These are phyloP conservation scores for Drosophila emarginata DNA, from an alignment of 2,888 invertebrate genomes.

Conservation along the genomic window DNA sequence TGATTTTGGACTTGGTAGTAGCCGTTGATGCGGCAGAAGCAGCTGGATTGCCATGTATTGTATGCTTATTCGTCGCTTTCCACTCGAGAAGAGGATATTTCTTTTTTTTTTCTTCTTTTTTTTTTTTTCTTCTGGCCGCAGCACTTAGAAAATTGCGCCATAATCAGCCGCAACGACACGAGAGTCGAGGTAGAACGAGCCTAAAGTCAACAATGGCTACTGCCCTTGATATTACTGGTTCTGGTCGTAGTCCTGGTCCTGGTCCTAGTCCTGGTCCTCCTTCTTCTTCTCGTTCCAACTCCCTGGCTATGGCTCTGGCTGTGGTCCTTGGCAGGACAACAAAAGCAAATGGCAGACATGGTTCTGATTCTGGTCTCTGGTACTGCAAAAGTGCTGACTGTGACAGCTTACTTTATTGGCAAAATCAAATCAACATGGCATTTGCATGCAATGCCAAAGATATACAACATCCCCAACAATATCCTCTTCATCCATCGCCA, in stretches of 20 bases:
- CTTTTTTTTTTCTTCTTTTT: background rate
- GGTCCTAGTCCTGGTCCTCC: slow-evolving; percentile 1
- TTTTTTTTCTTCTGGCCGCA: slow-evolving; percentile 32
- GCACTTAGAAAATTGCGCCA: slow-evolving; percentile 77
- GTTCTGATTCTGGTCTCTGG: background rate
- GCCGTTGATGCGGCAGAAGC: too few species aligned
- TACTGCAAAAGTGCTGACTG: slow-evolving; percentile 76
- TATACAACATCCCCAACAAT: slow-evolving; percentile 45
- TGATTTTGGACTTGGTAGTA: background rate
- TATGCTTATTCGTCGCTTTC: slow-evolving; percentile 15
- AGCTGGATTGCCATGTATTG: background rate
- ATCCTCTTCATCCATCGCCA: background rate
- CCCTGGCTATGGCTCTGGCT: background rate
- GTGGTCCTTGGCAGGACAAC: slow-evolving; percentile 31
- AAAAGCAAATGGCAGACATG: slow-evolving; percentile 56
- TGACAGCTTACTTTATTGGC: slow-evolving; percentile 80
- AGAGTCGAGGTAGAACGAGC: slow-evolving; percentile 28
- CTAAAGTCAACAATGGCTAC: slow-evolving; percentile 48
- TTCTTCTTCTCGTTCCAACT: slow-evolving; percentile 5
- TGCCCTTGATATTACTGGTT: slow-evolving; percentile 36
- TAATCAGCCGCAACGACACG: slow-evolving; percentile 60
- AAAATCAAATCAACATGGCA: slow-evolving; percentile 79
- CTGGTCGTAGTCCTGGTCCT: background rate
- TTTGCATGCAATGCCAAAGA: slow-evolving; percentile 71
- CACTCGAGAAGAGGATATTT: slow-evolving; percentile 43